Percentiles rank a stretch among this genome's conserved stretches.
These are phyloP conservation scores for Progne subis DNA, from an alignment of 2,113 vertebrate genomes.

Conservation along the genomic window DNA sequence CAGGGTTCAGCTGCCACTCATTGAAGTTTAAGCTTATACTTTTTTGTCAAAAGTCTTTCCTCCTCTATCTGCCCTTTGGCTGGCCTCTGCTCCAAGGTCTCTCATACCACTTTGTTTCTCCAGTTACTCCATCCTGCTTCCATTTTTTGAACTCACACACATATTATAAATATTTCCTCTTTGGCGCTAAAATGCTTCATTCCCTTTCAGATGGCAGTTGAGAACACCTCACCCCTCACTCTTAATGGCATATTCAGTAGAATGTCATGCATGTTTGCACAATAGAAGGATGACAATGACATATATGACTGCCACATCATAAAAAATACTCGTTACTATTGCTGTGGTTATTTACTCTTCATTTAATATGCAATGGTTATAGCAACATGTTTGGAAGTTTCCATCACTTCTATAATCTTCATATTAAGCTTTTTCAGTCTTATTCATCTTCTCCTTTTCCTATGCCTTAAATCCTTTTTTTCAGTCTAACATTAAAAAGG, in stretches of 20 bases:
- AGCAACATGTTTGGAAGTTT: not conserved
- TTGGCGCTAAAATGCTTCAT: not conserved
- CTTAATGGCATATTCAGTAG: not conserved
- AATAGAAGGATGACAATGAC: not conserved
- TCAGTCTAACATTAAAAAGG: not conserved
- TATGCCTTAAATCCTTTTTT: not conserved
- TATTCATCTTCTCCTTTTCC: not conserved
- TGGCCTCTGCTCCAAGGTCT: not conserved
- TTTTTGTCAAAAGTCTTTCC: not conserved
- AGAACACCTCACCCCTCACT: not conserved
- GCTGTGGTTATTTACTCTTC: not conserved
- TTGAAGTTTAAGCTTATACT: not conserved
- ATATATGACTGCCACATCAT: not conserved
- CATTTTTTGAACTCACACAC: not conserved
- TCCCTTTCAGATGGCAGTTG: not conserved
- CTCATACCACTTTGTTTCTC: not conserved
- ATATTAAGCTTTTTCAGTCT: not conserved
- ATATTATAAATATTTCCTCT: not conserved
- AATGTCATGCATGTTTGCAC: not conserved
- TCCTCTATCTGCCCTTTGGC: not conserved
- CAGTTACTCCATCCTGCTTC: not conserved
- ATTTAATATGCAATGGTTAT: not conserved
- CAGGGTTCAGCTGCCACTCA: not conserved
- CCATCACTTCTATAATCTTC: not conserved
- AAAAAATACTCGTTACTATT: not conserved